A percentile compares a stretch with the other conserved stretches of the same genome.
Conservation (phyloP, 2,113 vertebrate species). For the Pygoscelis adeliae region DNA sequence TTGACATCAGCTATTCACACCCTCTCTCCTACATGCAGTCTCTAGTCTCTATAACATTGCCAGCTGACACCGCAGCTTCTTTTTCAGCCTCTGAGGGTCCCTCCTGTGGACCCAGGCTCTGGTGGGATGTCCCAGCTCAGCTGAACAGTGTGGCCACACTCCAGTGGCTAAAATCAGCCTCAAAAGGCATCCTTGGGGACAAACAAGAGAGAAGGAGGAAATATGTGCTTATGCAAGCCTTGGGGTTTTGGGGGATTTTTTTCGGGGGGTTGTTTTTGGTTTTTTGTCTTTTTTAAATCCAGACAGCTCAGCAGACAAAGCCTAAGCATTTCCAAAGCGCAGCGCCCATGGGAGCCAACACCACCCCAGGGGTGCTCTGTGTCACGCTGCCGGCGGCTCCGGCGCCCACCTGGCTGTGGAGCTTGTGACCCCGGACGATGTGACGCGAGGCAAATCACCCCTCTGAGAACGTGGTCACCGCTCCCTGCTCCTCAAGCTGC, state of each 20-base stretch:
- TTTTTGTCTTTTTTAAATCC: not conserved
- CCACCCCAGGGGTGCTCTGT: not conserved
- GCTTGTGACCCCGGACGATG: accelerated
- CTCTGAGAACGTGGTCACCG: not conserved
- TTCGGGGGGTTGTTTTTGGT: accelerated
- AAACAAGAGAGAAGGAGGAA: not conserved
- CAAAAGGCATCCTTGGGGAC: not conserved
- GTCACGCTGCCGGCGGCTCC: accelerated
- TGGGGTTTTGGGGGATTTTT: not conserved
- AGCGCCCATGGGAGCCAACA: not conserved
- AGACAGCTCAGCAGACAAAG: not conserved
- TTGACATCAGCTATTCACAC: accelerated
- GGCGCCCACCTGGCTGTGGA: accelerated
- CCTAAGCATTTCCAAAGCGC: not conserved
- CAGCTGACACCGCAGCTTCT: not conserved
- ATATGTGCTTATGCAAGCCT: not conserved
- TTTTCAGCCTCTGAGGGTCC: not conserved
- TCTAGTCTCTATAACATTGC: not conserved
- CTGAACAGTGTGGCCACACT: not conserved
- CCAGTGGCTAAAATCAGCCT: not conserved
- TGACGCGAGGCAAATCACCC: accelerated
- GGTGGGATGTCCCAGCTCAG: not conserved
- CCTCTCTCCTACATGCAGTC: not conserved
- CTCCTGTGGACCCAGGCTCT: not conserved
- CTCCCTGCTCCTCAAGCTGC: not conserved